phyloP scores from a whole-genome alignment of 1,140 invertebrate species.

The Holotrichia oblita region DNA sequence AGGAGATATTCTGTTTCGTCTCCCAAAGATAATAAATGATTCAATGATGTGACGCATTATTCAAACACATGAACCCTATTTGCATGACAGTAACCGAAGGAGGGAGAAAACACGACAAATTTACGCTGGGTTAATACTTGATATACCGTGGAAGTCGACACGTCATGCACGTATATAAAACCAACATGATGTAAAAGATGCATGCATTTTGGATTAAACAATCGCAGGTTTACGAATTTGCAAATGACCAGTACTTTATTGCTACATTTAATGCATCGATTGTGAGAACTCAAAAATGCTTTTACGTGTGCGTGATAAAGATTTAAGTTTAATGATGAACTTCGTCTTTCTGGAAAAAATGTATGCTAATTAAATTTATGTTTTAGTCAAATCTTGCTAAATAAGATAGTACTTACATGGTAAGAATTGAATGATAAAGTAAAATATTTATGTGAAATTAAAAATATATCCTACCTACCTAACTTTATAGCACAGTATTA shows the following conservation, averaged over 20 bases:
- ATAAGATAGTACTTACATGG: too few species aligned
- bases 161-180: neutral
- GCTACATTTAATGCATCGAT: neutral
- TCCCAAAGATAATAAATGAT: conserved; percentile 7
- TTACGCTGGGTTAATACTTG: neutral
- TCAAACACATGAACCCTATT: conserved; percentile 43
- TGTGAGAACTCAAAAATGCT: conserved; percentile 3
- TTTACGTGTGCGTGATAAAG: conserved; percentile 23
- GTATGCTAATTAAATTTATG: conserved; percentile 15
- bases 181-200: neutral
- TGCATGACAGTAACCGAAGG: conserved; percentile 34
- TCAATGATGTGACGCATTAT: conserved; percentile 43
- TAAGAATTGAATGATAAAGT: too few species aligned
- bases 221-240: conserved; percentile 5
- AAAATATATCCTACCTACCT: too few species aligned
- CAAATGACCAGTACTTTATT: neutral
- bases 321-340: neutral
- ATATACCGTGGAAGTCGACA: neutral
- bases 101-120: conserved; percentile 11
- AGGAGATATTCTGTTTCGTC: neutral
- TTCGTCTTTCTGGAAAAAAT: neutral
- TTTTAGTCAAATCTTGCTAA: too few species aligned
- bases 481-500: too few species aligned
- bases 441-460: too few species aligned
- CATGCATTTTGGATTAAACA: too few species aligned